phyloP scores from a whole-genome alignment of 2,888 invertebrate species.

The Beris chalybata region DNA sequence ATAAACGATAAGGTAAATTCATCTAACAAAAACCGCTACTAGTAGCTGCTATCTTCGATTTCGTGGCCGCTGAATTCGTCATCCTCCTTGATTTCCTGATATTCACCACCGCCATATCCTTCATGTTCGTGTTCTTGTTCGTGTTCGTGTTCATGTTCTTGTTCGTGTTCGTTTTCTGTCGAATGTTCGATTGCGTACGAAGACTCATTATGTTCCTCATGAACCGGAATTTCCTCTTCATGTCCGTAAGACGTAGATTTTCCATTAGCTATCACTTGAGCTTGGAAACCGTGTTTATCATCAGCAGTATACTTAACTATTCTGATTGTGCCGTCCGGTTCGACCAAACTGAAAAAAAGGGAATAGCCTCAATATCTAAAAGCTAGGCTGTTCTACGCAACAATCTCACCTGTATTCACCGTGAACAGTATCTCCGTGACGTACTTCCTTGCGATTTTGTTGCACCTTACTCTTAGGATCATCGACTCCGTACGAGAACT shows the following conservation, averaged over 20 bases:
- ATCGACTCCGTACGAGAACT: conserved; percentile 75
- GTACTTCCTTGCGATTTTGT: conserved; percentile 71
- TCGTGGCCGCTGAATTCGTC: neutral
- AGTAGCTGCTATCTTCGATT: conserved; percentile 11
- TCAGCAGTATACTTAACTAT: conserved; percentile 75
- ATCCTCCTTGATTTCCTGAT: neutral
- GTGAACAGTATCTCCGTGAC: conserved; percentile 71
- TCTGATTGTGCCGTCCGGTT: conserved; percentile 73
- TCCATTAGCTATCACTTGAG: conserved; percentile 53
- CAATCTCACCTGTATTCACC: conserved; percentile 66
- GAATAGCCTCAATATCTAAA: neutral
- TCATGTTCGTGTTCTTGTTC: neutral
- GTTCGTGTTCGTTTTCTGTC: neutral
- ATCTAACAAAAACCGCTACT: neutral
- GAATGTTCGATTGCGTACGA: conserved; percentile 1
- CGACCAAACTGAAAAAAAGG: conserved; percentile 60
- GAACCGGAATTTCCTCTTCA: conserved; percentile 2
- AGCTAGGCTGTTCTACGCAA: neutral
- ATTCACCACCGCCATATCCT: conserved; percentile 5
- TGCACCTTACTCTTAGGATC: conserved; percentile 73
- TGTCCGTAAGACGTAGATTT: conserved; percentile 47
- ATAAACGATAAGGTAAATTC: too few relatives aligned
- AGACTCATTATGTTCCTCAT: neutral
- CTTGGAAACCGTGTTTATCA: conserved; percentile 74
- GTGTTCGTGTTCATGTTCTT: conserved; percentile 8